A percentile compares a stretch with the other conserved stretches of the same genome.
Conservation (phyloP, 2,888 invertebrate species). For the Eupithecia inturbata region DNA sequence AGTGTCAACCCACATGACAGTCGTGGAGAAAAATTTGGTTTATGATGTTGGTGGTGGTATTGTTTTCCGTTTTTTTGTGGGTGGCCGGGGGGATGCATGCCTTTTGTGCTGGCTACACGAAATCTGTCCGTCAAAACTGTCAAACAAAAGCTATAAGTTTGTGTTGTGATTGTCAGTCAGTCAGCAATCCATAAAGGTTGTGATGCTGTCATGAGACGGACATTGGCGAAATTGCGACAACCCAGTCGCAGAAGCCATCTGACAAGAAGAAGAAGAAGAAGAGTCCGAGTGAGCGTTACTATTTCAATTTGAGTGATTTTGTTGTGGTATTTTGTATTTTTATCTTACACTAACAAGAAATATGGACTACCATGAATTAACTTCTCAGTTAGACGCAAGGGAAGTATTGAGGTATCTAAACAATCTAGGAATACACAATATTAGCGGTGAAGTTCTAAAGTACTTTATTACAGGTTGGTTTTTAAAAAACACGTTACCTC, state of each 20-base stretch:
- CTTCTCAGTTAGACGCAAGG: slow-evolving; percentile 86
- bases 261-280: too few species aligned
- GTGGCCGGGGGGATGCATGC: neutral
- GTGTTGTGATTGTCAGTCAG: neutral
- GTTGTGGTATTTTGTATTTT: too few species aligned
- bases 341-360: neutral
- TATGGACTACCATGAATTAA: slow-evolving; percentile 62
- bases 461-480: slow-evolving; percentile 89
- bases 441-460: slow-evolving; percentile 89
- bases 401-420: slow-evolving; percentile 90
- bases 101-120: neutral
- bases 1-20: too few species aligned
- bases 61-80: neutral
- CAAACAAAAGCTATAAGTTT: neutral
- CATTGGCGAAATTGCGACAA: too few species aligned
- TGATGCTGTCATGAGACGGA: too few species aligned
- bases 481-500: slow-evolving; percentile 31
- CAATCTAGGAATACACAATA: slow-evolving; percentile 89
- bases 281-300: neutral
- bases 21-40: too few species aligned
- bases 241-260: too few species aligned
- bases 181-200: too few species aligned
- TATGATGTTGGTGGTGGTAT: too few species aligned
- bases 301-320: neutral
- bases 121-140: neutral